phyloP scores from a whole-genome alignment of 1,140 invertebrate genomes.

The Archivesica marissinica region DNA sequence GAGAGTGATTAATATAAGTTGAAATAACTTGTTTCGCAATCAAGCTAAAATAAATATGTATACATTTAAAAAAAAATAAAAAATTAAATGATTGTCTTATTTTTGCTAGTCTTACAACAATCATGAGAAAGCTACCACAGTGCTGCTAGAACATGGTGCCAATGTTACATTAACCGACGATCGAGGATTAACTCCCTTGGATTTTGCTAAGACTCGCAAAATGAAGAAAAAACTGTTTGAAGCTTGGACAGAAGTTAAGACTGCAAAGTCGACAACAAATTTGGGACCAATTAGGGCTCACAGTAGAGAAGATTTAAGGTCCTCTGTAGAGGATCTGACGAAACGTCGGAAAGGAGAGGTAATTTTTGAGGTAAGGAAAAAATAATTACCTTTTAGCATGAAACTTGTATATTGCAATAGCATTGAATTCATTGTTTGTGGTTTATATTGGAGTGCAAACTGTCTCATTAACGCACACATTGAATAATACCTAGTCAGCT shows the following conservation, averaged over 20 bases:
- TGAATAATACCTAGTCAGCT: no score
- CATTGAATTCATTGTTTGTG: no score
- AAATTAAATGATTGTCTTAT: no score
- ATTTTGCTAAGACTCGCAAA: slow-evolving; percentile 80
- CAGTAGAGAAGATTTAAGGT: slow-evolving; percentile 68
- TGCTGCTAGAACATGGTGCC: slow-evolving; percentile 79
- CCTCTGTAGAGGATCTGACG: slow-evolving; percentile 65
- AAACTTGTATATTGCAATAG: no score
- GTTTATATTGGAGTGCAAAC: no score
- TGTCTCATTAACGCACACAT: no score
- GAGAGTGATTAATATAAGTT: no score
- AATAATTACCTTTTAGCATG: no score
- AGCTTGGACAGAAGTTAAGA: slow-evolving; percentile 78
- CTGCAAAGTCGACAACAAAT: slow-evolving; percentile 63
- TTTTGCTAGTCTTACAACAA: slow-evolving; percentile 79
- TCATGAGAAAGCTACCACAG: slow-evolving; percentile 76
- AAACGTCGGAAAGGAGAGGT: slow-evolving; percentile 76
- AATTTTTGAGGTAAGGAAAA: slow-evolving; percentile 80
- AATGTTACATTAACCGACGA: slow-evolving; percentile 81
- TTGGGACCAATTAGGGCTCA: slow-evolving; percentile 72
- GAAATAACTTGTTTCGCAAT: no score
- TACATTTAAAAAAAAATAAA: no score
- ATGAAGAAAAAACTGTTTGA: slow-evolving; percentile 79
- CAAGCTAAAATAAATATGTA: no score
- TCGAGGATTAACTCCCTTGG: slow-evolving; percentile 78